Base-by-base conservation (phyloP, 2,113 vertebrate genomes). In the Rostratula benghalensis region DNA sequence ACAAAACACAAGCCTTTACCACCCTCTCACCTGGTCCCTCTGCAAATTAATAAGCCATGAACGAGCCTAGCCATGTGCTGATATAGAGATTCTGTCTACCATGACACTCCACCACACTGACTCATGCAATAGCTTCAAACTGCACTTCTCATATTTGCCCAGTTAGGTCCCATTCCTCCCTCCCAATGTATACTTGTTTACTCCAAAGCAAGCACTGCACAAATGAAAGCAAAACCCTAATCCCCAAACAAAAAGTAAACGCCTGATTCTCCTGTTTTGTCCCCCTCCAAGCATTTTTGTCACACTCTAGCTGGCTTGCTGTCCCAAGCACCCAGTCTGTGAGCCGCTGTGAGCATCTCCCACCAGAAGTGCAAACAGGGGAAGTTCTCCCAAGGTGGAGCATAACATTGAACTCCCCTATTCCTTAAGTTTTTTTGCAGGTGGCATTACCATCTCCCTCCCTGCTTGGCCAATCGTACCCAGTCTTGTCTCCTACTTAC, bases 401-500 rank as follows among this genome's bases (percentile, higher is more conserved):
- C 21, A 82, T 7, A n/a, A 35, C 0, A 2, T 0, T 37, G 6
- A 84, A 31, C 5, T 39, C 4, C 3, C 4, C n/a, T 3, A 10
- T 35, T 51, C 23, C 59, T 56, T 16, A 56, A 11, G 4, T 1
- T 17, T 33, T 84, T 84, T 4, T 43, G 11, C 41, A 79, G 56
- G 28, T 79, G 48, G 3, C 53, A 85, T 43, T 11, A 10, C 11
- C 14, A 7, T 5, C 11, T 73, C 59, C 13, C 63, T 16, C 5
- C 31, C 43, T 30, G 9, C 23, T 46, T 18, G 24, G 54, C 64
- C 46, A 76, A 7, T 6, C 30, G 18, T 13, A 19, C 33, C 63
- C 27, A 37, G 14, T 8, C 30, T 45, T 4, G 12, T 28, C 33
- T 45, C 68, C 45, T 51, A 98, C 98, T 97, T 97, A 99, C 99